Base-by-base conservation (phyloP, 2,113 vertebrate species). In the Seriola aureovittata region DNA sequence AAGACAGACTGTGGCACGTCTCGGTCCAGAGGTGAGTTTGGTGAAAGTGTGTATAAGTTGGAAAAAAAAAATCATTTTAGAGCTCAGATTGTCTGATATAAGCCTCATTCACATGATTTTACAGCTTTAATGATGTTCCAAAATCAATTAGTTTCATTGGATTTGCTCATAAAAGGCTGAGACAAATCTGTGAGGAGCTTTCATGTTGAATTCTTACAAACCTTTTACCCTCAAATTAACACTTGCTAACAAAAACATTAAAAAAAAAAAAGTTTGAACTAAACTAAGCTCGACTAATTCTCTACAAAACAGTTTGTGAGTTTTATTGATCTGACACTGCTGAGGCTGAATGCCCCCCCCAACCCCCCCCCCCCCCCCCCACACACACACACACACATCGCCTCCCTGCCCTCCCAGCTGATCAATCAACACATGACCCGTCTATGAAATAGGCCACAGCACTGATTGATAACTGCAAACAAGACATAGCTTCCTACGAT, bases 361-460 rank as follows among this genome's bases (percentile, higher is more conserved):
- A 23, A 23, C 23, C 23, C 60, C 6, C 8, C 23, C 23, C 60
- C 6, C 8, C 57, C 3, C 36, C 3, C 38, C 8, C 38, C 38
- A 38, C 38, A 38, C 5, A 8, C 38, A 38, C 38, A 8, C 38
- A 38, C 38, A 38, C 38, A 38, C 38, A 38, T 4, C 5, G 4
- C 14, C 19, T 55, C 13, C 14, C 54, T 54, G 11, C 42, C 38
- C 60, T 6, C 8, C 16, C 52, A 2, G 29, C 57, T 32, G 64
- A 88, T 92, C 86, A 42, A 87, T 81, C 29, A 55, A 6, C 58
- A 23, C 78, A 68, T 74, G 75, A 80, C 83, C 76, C 77, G 23
- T 65, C 70, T 77, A 88, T 89, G 65, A 86, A 89, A 82, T 71
- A 85, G 90, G 85, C 59, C 88, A 84, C 62, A 1, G 58, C 60